These are phyloP conservation scores for Lochmaea crataegi DNA, from an alignment of 2,888 invertebrate genomes.

Conservation along the genomic window DNA sequence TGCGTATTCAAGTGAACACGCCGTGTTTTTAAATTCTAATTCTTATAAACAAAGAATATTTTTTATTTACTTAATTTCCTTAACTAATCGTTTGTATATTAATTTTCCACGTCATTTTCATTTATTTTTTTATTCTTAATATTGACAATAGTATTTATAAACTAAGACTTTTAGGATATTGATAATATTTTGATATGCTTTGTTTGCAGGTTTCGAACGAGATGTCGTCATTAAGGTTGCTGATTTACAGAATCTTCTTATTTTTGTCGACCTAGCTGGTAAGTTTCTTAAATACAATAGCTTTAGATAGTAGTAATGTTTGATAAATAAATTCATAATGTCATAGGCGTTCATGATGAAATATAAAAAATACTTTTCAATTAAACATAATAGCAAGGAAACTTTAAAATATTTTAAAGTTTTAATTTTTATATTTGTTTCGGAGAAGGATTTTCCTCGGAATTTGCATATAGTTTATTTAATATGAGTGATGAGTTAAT, in stretches of 20 bases:
- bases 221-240: constrained; percentile 53
- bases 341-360: background rate
- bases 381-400: background rate
- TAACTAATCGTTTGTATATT: no score
- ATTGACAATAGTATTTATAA: constrained; percentile 1
- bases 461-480: no score
- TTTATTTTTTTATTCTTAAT: background rate
- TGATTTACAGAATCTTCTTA: constrained; percentile 54
- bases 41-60: no score
- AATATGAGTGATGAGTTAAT: no score
- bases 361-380: no score
- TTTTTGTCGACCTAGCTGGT: constrained; percentile 61
- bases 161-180: background rate
- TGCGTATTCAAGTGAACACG: no score
- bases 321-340: constrained; percentile 27
- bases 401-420: no score
- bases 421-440: no score
- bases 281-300: constrained; percentile 49
- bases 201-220: constrained; percentile 53
- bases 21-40: no score
- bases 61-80: no score
- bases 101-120: background rate
- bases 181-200: constrained; percentile 32
- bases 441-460: no score
- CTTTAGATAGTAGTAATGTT: constrained; percentile 21